Evolutionary conservation across 2,113 vertebrate genomes (phyloP), one percentile per base, ranked within the genome.

Genomic region (Pluvianellus socialis): DNA sequence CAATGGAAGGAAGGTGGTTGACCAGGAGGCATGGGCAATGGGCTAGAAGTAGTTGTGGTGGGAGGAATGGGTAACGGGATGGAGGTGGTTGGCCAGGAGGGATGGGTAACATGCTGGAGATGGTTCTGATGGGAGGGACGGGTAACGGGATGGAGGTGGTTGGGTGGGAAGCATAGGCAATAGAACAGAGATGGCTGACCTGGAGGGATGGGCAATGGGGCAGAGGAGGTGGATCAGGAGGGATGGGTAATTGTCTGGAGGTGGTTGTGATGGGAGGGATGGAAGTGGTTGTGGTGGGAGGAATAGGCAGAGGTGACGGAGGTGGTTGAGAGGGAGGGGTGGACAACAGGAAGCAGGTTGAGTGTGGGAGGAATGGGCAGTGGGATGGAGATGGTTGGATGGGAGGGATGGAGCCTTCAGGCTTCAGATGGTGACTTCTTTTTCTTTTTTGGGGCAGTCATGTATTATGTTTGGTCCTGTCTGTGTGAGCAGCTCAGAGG

Each of bases 281-380:
- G 24, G 42, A 55, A 22, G 15, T 8, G 26, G 9, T 26, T 62
- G 30, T 18, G 6, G 9, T 53, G 16, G 38, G 16, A 55, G 40
- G 44, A 19, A 12, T 1, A 19, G 9, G 24, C 17, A 38, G 38
- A 40, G 15, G 15, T 12, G 18, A 38, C 24, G 1, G 8, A 77
- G 14, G 44, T 42, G 10, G 21, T n/a, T 79, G 75, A 9, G 4
- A 30, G 15, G 67, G 14, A 76, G 17, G 32, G 10, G 44, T 23
- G 53, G 38, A 28, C 40, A 71, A 2, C 10, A 18, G 71, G 26
- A 72, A 1, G 16, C 11, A 61, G 22, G 35, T 61, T 32, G 14
- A 7, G 7, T 44, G 2, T 27, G 23, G 32, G 32, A 42, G 4
- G 18, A 26, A 27, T 0, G 0, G 18, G 14, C 3, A 44, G 17